Evolutionary conservation across 2,113 vertebrate genomes (phyloP), one percentile per base, ranked within the genome.

Genomic region (Hiodon tergisus): DNA sequence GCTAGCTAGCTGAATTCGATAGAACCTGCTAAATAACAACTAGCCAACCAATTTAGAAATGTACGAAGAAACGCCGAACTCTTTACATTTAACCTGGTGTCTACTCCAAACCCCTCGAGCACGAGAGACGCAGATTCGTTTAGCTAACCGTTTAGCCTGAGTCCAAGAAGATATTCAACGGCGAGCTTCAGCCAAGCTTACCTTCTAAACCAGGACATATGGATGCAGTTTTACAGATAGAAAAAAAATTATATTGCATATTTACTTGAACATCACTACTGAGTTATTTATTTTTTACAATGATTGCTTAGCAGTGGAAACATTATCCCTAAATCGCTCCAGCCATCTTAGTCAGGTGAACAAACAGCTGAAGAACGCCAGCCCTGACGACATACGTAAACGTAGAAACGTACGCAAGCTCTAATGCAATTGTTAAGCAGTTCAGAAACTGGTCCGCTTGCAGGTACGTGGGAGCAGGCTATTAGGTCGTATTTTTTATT

Each of bases 331-430:
- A 17, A 65, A 16, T 54, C 73, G 13, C 54, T 8, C 13, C 76
- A 61, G 76, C 76, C 76, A 78, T 78, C 63, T 78, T 78, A 17
- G 71, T 78, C 65, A 78, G 71, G 71, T 78, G 76, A 73, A 65
- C 71, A 62, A 78, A 78, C 71, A 52, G 70, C 76, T 52, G 62
- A 77, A 16, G 70, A 55, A 69, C 6, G 31, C 67, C 17, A 54
- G 50, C 5, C 67, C 77, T 74, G 77, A 74, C 77, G 77, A 60
- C 68, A 16, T 61, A 77, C 75, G 75, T 51, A 60, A 8, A 17
- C 31, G 11, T 13, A 31, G 46, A n/a, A 47, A 67, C 13, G 69
- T 14, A 59, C 58, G 58, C 14, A 8, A 0, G 58, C 73, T 52
- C 58, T 63, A 75, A 53, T 54, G 17, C 17, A 10, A 17, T 46